Conservation (phyloP, 2,113 vertebrate genomes). For the Osmerus mordax region DNA sequence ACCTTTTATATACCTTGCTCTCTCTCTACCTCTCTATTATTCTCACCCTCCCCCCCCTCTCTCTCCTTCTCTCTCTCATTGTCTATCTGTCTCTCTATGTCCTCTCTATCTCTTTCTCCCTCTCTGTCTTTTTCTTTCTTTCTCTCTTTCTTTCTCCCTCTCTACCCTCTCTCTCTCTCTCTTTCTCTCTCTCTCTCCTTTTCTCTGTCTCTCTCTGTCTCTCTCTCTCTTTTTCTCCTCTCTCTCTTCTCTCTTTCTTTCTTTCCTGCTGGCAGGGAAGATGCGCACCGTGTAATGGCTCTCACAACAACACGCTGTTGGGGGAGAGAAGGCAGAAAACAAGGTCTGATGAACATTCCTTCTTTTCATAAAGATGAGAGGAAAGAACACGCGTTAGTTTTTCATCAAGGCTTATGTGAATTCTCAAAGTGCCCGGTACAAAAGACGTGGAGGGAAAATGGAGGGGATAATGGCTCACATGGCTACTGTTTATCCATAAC, state of each 20-base stretch:
- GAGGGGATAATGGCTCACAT: constrained; percentile 27
- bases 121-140: constrained; percentile 1
- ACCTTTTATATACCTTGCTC: constrained; percentile 64
- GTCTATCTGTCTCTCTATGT: neutral
- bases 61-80: neutral
- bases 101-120: constrained; percentile 30
- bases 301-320: constrained; percentile 23
- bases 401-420: constrained; percentile 48
- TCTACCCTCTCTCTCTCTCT: neutral
- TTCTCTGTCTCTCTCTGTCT: neutral
- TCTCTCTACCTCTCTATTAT: constrained; percentile 40
- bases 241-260: constrained; percentile 23
- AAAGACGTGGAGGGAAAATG: constrained; percentile 29
- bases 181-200: constrained; percentile 1
- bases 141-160: constrained; percentile 6
- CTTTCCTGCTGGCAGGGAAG: constrained; percentile 13
- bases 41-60: neutral
- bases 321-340: constrained; percentile 16
- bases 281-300: constrained; percentile 23
- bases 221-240: neutral
- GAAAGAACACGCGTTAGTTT: constrained; percentile 37
- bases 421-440: constrained; percentile 43
- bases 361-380: constrained; percentile 33
- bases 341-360: constrained; percentile 33
- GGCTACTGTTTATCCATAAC: constrained; percentile 29